phyloP scores from a whole-genome alignment of 2,888 invertebrate species.

The Steinernema carpocapsae region DNA sequence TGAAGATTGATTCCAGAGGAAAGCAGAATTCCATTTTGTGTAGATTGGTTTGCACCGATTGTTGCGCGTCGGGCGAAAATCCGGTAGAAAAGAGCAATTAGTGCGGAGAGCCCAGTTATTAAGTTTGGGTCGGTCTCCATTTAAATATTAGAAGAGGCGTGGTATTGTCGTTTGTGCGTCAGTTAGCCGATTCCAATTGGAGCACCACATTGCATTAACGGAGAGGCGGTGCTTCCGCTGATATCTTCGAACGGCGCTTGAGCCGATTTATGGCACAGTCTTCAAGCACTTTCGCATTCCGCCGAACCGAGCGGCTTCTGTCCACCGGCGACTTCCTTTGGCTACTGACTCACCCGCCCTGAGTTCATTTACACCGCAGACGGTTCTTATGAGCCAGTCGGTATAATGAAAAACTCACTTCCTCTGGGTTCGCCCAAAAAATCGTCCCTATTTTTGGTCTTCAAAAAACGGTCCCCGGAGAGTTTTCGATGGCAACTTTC shows the following conservation, averaged over 20 bases:
- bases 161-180: constrained; percentile 10
- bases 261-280: constrained; percentile 34
- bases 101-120: constrained; percentile 2
- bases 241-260: constrained; percentile 33
- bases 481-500: too few species aligned
- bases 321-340: too few species aligned
- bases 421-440: too few species aligned
- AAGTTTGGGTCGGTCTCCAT: constrained; percentile 5
- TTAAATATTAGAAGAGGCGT: constrained; percentile 22
- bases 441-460: too few species aligned
- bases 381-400: too few species aligned
- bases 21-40: neutral
- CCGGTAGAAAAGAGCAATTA: neutral
- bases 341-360: too few species aligned
- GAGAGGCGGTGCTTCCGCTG: constrained; percentile 26
- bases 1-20: neutral
- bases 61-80: neutral
- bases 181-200: constrained; percentile 33
- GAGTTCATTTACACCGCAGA: too few species aligned
- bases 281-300: constrained; percentile 28
- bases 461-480: too few species aligned
- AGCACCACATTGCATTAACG: constrained; percentile 11
- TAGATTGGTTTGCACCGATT: constrained; percentile 1
- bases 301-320: neutral
- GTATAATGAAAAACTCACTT: too few species aligned